A percentile compares a stretch with the other conserved stretches of the same genome.
Conservation (phyloP, 2,888 invertebrate species). For the Epistrophe grossulariae region DNA sequence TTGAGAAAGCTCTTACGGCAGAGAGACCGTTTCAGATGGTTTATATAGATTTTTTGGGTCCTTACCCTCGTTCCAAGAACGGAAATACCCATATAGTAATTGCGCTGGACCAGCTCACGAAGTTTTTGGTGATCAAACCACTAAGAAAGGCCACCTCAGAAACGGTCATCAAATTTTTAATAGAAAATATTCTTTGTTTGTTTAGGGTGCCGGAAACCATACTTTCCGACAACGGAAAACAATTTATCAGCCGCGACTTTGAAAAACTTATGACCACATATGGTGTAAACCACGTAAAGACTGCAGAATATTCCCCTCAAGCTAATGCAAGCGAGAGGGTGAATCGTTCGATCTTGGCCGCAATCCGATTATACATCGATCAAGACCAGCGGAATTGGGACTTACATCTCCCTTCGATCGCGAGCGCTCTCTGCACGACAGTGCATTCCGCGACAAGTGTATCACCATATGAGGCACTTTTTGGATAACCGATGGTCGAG, state of each 20-base stretch:
- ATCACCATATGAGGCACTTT: conserved; percentile 28
- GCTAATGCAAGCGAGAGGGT: conserved; percentile 8
- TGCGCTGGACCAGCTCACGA: conserved; percentile 31
- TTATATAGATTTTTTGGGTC: conserved; percentile 63
- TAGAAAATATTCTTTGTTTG: conserved; percentile 16
- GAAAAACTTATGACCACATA: conserved; percentile 37
- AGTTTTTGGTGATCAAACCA: conserved; percentile 4
- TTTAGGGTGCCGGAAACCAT: conserved; percentile 77
- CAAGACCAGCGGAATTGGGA: not conserved
- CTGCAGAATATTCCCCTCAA: conserved; percentile 58
- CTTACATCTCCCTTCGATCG: not conserved
- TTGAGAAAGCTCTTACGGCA: conserved; percentile 35
- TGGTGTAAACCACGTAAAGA: conserved; percentile 56
- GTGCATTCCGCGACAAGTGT: not conserved
- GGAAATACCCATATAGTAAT: conserved; percentile 54
- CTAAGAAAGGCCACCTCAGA: not conserved
- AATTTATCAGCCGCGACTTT: conserved; percentile 72
- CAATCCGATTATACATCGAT: conserved; percentile 64
- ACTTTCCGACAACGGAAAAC: conserved; percentile 78
- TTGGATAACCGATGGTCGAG: conserved; percentile 18
- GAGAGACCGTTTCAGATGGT: conserved; percentile 63
- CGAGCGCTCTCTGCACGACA: conserved; percentile 8
- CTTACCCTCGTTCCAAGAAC: conserved; percentile 64
- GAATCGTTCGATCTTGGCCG: conserved; percentile 40
- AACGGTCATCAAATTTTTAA: not conserved